A percentile compares a stretch with the other conserved stretches of the same genome.
These are phyloP conservation scores for Rhyzopertha dominica DNA, from an alignment of 1,140 invertebrate genomes.

Conservation along the genomic window DNA sequence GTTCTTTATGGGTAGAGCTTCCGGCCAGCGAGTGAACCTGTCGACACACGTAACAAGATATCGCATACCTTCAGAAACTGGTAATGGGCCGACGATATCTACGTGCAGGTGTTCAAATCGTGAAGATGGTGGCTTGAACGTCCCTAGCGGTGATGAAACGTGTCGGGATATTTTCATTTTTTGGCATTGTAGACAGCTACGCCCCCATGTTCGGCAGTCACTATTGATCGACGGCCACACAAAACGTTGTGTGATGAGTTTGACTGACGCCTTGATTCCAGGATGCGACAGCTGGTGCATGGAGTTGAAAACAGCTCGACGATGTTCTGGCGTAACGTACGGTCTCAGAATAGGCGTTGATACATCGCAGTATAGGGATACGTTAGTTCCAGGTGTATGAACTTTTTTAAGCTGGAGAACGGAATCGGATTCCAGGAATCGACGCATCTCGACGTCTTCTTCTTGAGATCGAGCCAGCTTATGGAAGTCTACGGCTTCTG, in stretches of 20 bases:
- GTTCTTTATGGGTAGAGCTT: slow-evolving; percentile 39
- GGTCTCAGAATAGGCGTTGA: too few relatives aligned
- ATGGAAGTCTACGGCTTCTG: too few relatives aligned
- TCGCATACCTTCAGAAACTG: slow-evolving; percentile 18
- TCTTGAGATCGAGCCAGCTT: too few relatives aligned
- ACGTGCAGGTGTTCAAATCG: slow-evolving; percentile 41
- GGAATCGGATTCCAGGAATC: too few relatives aligned
- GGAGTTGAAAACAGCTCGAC: too few relatives aligned
- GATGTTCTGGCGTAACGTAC: too few relatives aligned
- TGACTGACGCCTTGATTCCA: slow-evolving; percentile 18
- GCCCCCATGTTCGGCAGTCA: slow-evolving; percentile 23
- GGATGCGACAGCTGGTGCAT: slow-evolving; percentile 26
- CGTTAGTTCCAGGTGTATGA: too few relatives aligned
- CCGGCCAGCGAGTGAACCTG: slow-evolving; percentile 43
- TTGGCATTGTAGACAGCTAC: slow-evolving; percentile 32
- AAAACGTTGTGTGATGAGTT: slow-evolving; percentile 26
- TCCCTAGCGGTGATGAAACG: slow-evolving; percentile 10
- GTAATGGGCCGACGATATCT: slow-evolving; percentile 45
- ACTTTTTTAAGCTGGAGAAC: too few relatives aligned
- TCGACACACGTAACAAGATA: slow-evolving; percentile 42
- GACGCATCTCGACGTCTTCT: too few relatives aligned
- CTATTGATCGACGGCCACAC: slow-evolving; percentile 34
- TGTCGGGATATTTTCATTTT: slow-evolving; percentile 27
- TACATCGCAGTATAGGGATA: too few relatives aligned
- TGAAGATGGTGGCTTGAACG: slow-evolving; percentile 7